Conservation (phyloP, 2,797 vertebrate genomes). For the Pangasius djambal region DNA sequence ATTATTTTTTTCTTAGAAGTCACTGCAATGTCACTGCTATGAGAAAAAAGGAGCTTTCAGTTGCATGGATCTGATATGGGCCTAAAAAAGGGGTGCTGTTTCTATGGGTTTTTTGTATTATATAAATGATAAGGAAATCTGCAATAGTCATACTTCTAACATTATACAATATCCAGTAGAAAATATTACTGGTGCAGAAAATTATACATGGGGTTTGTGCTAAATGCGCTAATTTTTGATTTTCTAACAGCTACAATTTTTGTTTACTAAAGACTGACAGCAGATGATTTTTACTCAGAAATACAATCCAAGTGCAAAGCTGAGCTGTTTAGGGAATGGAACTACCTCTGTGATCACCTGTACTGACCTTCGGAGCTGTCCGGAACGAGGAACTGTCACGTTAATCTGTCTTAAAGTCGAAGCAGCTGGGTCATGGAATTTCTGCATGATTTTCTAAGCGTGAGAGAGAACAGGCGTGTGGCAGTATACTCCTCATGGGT, state of each 20-base stretch:
- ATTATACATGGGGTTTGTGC: background rate
- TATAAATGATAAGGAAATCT: background rate
- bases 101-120: background rate
- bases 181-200: background rate
- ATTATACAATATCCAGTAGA: background rate
- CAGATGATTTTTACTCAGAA: background rate
- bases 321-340: background rate
- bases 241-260: background rate
- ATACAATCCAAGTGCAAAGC: background rate
- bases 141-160: background rate
- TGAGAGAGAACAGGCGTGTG: background rate
- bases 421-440: background rate
- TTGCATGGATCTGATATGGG: background rate
- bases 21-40: background rate
- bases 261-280: background rate
- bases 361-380: background rate
- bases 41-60: background rate
- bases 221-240: background rate
- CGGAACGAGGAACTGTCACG: background rate
- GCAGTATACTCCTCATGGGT: background rate
- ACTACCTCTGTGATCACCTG: background rate
- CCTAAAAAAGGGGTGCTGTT: no score
- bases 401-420: background rate
- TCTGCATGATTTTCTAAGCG: background rate
- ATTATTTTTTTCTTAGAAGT: background rate